Conservation (phyloP, 2,113 vertebrate genomes). For the Ammodytes dubius region DNA sequence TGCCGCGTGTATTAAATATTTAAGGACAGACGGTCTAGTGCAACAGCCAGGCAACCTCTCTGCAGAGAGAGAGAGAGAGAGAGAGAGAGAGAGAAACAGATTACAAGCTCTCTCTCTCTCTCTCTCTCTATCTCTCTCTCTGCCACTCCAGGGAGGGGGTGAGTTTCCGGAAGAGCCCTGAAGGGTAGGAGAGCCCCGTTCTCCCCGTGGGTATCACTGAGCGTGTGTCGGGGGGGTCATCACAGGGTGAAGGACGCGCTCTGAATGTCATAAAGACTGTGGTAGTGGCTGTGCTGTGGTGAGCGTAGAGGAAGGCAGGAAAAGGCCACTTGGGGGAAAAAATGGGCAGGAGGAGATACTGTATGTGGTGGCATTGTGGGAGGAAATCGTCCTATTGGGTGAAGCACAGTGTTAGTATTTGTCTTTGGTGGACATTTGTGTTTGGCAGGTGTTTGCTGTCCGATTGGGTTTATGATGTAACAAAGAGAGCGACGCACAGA, state of each 20-base stretch:
- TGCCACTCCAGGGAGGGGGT: conserved; percentile 40
- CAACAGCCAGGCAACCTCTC: conserved; percentile 69
- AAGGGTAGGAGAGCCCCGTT: conserved; percentile 49
- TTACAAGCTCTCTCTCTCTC: not conserved
- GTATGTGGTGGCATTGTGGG: conserved; percentile 55
- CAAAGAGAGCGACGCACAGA: conserved; percentile 13
- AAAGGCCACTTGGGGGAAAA: conserved; percentile 30
- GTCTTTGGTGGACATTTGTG: conserved; percentile 25
- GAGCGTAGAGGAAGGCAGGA: conserved; percentile 30
- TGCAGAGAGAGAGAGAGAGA: conserved; percentile 28
- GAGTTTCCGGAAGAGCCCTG: conserved; percentile 40
- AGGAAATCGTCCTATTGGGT: conserved; percentile 58
- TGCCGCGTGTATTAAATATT: conserved; percentile 83
- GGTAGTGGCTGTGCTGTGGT: conserved; percentile 43
- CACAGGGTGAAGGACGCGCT: conserved; percentile 34
- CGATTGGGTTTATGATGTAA: conserved; percentile 40
- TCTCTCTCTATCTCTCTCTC: not conserved
- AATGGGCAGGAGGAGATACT: conserved; percentile 20
- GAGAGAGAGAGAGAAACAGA: conserved; percentile 1
- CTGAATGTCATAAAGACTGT: conserved; percentile 56
- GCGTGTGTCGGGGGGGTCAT: conserved; percentile 57
- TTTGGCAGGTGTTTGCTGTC: conserved; percentile 34
- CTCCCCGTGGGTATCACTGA: conserved; percentile 30
- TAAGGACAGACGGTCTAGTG: conserved; percentile 72
- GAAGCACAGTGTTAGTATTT: conserved; percentile 38